Percentiles rank a stretch among this genome's conserved stretches.
Conservation (phyloP, 2,888 invertebrate species). For the Rotaria socialis region DNA sequence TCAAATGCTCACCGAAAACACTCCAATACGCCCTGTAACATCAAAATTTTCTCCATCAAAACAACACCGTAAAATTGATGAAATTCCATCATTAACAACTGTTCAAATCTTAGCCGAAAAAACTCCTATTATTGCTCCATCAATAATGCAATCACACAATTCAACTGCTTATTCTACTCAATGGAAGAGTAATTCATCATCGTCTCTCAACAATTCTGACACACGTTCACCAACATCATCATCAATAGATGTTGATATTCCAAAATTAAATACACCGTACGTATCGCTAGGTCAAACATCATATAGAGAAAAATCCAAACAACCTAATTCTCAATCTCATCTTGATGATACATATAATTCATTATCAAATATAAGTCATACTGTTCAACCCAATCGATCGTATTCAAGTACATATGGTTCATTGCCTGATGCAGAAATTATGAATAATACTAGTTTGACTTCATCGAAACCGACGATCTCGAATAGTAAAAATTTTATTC, state of each 20-base stretch:
- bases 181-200: not conserved
- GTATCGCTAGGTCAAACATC: not conserved
- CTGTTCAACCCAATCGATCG: not conserved
- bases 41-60: not conserved
- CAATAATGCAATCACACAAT: not conserved
- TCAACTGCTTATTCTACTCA: not conserved
- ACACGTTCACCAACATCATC: not conserved
- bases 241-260: not conserved
- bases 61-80: not conserved
- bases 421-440: not conserved
- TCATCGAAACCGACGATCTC: not conserved
- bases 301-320: not conserved
- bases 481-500: not conserved
- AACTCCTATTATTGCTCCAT: not conserved
- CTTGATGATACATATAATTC: not conserved
- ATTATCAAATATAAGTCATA: not conserved
- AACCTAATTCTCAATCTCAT: not conserved
- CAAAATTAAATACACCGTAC: not conserved
- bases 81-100: too few relatives aligned
- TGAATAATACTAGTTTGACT: not conserved
- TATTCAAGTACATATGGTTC: not conserved
- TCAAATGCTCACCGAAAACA: not conserved
- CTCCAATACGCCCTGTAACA: not conserved
- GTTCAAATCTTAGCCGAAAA: not conserved
- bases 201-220: not conserved